Base-by-base conservation (phyloP, 2,113 vertebrate genomes). In the Osmerus mordax region DNA sequence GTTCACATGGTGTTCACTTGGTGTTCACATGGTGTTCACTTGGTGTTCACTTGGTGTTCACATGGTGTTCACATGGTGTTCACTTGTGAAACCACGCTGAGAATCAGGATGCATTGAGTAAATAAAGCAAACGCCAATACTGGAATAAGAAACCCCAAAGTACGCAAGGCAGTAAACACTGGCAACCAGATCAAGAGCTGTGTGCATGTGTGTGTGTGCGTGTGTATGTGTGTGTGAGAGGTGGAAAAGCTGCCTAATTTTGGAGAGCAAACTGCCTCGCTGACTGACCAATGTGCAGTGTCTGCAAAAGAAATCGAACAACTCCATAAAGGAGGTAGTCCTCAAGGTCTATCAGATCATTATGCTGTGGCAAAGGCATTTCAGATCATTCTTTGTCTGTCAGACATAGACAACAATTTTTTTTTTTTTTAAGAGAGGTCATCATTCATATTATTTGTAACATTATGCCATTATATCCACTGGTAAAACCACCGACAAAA, bases 181-280 rank as follows among this genome's bases (percentile, higher is more conserved):
- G 81, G 76, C 73, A 77, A 0, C 3, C 15, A 66, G 65, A 52
- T 67, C 1, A 15, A 67, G 23, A 23, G 23, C 23, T 28, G 25
- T 28, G 25, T 28, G 25, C 2, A 2, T 28, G 25, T 28, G 25
- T 3, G 2, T 28, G 25, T 28, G 25, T 28, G 25, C 3, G 25
- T 28, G 25, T 28, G 25, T 28, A 2, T 28, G 65, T 2, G 41
- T 21, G 32, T 28, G 19, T 14, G 7, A 32, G 65, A 63, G 69
- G 67, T 78, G 74, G 81, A 82, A 77, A 81, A 69, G 76, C 66
- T 58, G 62, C 52, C 68, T 78, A 69, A 76, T 51, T 54, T 29
- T 41, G 71, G 65, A 81, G n/a, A 56, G 16, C 51, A 60, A 70
- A 61, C 84, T 70, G 81, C 53, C 23, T 51, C 3, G 58, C 54